Base-by-base conservation (phyloP, 1,140 invertebrate species). In the Macrostomum lignano region DNA sequence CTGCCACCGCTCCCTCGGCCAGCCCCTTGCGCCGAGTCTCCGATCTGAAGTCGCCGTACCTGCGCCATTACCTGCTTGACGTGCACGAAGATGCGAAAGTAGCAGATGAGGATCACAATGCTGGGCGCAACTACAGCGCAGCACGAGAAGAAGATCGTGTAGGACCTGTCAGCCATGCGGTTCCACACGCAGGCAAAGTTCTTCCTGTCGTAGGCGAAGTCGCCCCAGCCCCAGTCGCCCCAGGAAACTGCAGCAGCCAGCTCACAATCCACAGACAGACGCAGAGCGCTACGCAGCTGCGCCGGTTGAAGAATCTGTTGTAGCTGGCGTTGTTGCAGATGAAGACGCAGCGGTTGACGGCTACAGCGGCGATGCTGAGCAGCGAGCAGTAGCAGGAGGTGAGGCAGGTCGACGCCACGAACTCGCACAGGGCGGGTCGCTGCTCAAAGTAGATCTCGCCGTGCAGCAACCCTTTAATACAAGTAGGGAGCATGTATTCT, bases 161-260 rank as follows among this genome's bases (percentile, higher is more conserved):
- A 49, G 3, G 41, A 39, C 35, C 35, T 42, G 4, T 40, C 45
- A 7, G 43, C 47, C 42, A 49, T 42, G 21, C 48, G 28, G 34
- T 49, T 42, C 43, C 44, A 47, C 17, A 46, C 42, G 32, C 47
- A 49, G 21, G 42, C 42, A 11, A 46, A 17, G 24, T 42, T 48
- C 29, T 48, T 48, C 17, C 34, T 22, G 37, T 49, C 46, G 29
- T 46, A 49, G n/a, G 38, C 33, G 29, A 47, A 46, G 20, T 42
- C 41, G 6, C 47, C 48, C 15, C 46, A 44, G 14, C 38, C 39
- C 0, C 40, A 33, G 11, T 39, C 31, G 26, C 48, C 52, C 2
- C 47, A 1, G 45, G 23, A 3, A 43, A 7, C 2, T 43, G 38
- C 3, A 47, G n/a, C 25, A 11, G 4, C 13, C 26, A 7, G 34